Base-by-base conservation (phyloP, 2,888 invertebrate genomes). In the Lochmaea capreae region DNA sequence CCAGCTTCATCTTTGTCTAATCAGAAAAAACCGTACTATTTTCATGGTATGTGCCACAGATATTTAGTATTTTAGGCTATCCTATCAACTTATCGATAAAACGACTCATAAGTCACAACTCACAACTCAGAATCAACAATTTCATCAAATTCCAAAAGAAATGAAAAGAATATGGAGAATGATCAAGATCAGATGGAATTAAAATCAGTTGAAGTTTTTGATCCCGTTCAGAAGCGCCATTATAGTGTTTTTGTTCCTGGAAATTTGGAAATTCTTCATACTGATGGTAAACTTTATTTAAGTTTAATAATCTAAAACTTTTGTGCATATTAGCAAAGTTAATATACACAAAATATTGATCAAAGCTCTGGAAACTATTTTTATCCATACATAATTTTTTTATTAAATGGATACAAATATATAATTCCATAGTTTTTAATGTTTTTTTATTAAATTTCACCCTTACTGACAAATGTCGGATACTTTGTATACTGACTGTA, bases 141-240 rank as follows among this genome's bases (percentile, higher is more conserved):
- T 62, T 62, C 46, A 59, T 43, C 62, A 6, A 10, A 10, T 61
- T 62, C 62, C 52, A 57, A 52, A 66, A 61, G 22, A 66, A 42
- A 26, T 33, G 46, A 68, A 72, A 69, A 67, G 72, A 75, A 75
- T 62, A 66, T 69, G 65, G 66, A 72, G 43, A 68, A 61, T 68
- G 74, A 75, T 75, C 75, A 72, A 72, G 72, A 75, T 75, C 72
- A 72, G 72, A 75, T 72, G 58, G 69, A 75, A 67, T 67, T 72
- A 62, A 72, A 67, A 67, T 68, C 74, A 58, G 66, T 67, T 33
- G 72, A 70, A 65, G 71, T 67, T 49, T 72, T 62, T 67, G 72
- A 75, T 67, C 57, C 70, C 22, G 58, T 67, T 3, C 52, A 69
- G 42, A 72, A 72, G 42, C 63, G 66, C 22, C 62, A 61, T 18